Percentiles rank a stretch among this genome's conserved stretches.
Conservation (phyloP, 2,888 invertebrate species). For the Caenorhabditis japonica region DNA sequence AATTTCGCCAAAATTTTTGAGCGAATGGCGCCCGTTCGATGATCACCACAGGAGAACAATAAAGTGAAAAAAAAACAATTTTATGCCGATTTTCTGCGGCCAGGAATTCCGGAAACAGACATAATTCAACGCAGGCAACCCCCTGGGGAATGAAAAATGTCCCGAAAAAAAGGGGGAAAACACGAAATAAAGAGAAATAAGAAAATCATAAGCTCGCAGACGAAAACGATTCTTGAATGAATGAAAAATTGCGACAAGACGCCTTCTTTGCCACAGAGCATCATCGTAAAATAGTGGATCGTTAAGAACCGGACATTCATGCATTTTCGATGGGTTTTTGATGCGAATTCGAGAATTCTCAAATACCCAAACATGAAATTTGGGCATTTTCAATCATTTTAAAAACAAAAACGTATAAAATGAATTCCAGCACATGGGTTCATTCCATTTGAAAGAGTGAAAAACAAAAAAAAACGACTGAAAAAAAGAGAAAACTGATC, state of each 20-base stretch:
- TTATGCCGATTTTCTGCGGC: not conserved
- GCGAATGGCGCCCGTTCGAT: too few relatives aligned
- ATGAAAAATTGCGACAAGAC: slow-evolving; percentile 34
- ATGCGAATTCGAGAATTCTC: slow-evolving; percentile 2
- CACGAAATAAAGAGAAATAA: not conserved
- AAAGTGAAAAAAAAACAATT: not conserved
- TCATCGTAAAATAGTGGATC: slow-evolving; percentile 35
- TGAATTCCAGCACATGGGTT: slow-evolving; percentile 22
- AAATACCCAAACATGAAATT: not conserved
- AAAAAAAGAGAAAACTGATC: slow-evolving; percentile 5
- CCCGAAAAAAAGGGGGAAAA: slow-evolving; percentile 1
- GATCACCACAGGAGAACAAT: too few relatives aligned
- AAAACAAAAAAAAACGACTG: not conserved
- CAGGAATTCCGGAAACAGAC: not conserved
- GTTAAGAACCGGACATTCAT: slow-evolving; percentile 21
- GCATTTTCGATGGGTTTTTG: slow-evolving; percentile 29
- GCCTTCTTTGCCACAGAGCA: slow-evolving; percentile 5
- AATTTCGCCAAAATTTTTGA: too few relatives aligned
- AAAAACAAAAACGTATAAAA: too few relatives aligned
- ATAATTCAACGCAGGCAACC: not conserved
- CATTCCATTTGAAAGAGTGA: not conserved
- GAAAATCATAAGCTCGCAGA: slow-evolving; percentile 6
- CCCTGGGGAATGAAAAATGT: slow-evolving; percentile 9
- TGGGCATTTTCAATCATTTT: too few relatives aligned
- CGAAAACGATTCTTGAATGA: slow-evolving; percentile 24